phyloP scores from a whole-genome alignment of 2,113 vertebrate species.

The Phainopepla nitens region DNA sequence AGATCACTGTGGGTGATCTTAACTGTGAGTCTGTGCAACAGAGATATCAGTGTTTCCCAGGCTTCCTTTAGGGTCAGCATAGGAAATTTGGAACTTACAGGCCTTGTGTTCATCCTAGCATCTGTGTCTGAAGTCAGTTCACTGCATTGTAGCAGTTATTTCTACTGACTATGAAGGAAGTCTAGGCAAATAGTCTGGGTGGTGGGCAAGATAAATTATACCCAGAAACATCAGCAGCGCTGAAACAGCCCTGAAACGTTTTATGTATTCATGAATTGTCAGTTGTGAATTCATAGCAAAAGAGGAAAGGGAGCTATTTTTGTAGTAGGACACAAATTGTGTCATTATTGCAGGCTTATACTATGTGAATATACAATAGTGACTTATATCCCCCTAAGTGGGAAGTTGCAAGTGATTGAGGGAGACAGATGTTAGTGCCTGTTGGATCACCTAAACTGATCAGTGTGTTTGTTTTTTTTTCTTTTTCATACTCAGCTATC shows the following conservation, averaged over 20 bases:
- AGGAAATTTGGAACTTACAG: not conserved
- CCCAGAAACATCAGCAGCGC: not conserved
- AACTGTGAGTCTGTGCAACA: not conserved
- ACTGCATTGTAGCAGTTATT: not conserved
- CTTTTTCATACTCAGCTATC: constrained; percentile 81
- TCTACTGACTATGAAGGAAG: not conserved
- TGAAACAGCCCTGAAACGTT: not conserved
- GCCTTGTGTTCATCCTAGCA: not conserved
- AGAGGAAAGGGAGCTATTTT: not conserved
- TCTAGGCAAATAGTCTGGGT: not conserved
- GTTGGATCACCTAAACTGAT: not conserved
- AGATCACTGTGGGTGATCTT: not conserved
- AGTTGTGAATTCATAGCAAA: not conserved
- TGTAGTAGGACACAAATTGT: not conserved
- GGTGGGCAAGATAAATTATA: not conserved
- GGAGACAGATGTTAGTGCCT: not conserved
- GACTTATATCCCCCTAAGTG: not conserved
- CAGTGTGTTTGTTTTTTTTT: constrained; percentile 31
- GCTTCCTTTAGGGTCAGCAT: not conserved
- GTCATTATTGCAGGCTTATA: not conserved
- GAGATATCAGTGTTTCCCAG: not conserved
- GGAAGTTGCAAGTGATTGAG: not conserved
- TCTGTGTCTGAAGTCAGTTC: not conserved
- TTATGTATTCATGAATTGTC: not conserved
- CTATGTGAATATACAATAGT: not conserved